Percentiles rank a stretch among this genome's conserved stretches.
These are phyloP conservation scores for Sebastes alutus DNA, from an alignment of 2,797 vertebrate genomes.

Conservation along the genomic window DNA sequence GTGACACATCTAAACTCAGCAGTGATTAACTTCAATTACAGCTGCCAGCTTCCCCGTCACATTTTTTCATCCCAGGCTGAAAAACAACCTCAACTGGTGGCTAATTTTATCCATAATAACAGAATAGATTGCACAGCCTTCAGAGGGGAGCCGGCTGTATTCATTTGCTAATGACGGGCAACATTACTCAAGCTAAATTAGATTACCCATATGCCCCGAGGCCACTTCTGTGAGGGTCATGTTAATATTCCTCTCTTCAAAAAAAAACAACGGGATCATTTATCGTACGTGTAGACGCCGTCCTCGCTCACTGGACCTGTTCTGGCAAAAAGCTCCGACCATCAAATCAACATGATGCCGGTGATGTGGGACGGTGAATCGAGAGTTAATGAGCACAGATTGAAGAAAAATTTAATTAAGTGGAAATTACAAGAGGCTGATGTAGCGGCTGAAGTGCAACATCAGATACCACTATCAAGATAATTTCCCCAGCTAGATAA, in stretches of 20 bases:
- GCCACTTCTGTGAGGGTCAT: slow-evolving; percentile 71
- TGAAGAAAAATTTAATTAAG: slow-evolving; percentile 50
- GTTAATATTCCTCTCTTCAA: slow-evolving; percentile 58
- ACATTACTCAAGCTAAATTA: slow-evolving; percentile 80
- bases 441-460: slow-evolving; percentile 24
- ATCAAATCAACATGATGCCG: slow-evolving; percentile 14
- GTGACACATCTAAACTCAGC: slow-evolving; percentile 40
- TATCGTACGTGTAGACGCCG: background rate
- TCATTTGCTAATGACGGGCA: slow-evolving; percentile 73
- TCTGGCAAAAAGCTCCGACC: background rate
- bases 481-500: slow-evolving; percentile 48
- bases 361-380: slow-evolving; percentile 20
- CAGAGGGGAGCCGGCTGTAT: slow-evolving; percentile 63
- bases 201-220: slow-evolving; percentile 66
- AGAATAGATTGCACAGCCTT: slow-evolving; percentile 64
- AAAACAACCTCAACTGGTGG: slow-evolving; percentile 73
- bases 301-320: background rate
- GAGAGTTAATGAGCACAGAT: slow-evolving; percentile 45
- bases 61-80: slow-evolving; percentile 42
- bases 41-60: slow-evolving; percentile 29
- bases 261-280: slow-evolving; percentile 43
- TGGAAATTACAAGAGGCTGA: slow-evolving; percentile 21
- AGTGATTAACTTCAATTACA: slow-evolving; percentile 59
- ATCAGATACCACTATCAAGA: slow-evolving; percentile 26
- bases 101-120: slow-evolving; percentile 72